Conservation (phyloP, 2,888 invertebrate species). For the Drosophila pseudotalamancana region DNA sequence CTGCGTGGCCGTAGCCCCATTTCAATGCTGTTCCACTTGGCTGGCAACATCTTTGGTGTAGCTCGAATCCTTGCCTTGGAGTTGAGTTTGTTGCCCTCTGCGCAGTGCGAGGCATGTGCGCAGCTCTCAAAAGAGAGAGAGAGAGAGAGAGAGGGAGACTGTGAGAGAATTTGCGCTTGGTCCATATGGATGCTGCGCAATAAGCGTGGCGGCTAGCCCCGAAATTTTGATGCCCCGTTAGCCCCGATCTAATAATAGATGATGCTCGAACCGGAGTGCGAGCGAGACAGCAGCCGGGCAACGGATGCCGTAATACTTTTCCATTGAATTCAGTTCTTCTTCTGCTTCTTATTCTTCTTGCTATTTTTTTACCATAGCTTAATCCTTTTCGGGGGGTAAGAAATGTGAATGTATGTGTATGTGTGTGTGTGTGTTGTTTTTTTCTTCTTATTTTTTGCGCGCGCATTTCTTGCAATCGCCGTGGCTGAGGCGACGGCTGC, state of each 20-base stretch:
- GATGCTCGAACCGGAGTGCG: constrained; percentile 8
- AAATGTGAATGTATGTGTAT: too few species aligned
- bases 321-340: constrained; percentile 18
- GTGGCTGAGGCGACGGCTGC: constrained; percentile 60
- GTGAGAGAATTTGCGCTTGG: constrained; percentile 22
- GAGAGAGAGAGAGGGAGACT: neutral
- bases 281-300: constrained; percentile 33
- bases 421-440: too few species aligned
- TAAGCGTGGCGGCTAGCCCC: constrained; percentile 64
- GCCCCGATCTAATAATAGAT: constrained; percentile 55
- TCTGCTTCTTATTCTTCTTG: neutral
- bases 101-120: constrained; percentile 52
- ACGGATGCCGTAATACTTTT: constrained; percentile 63
- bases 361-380: constrained; percentile 34
- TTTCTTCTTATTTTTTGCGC: constrained; percentile 59
- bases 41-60: constrained; percentile 22
- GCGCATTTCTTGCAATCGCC: constrained; percentile 58
- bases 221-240: constrained; percentile 20
- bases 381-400: constrained; percentile 71
- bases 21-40: constrained; percentile 32
- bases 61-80: constrained; percentile 33
- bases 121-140: constrained; percentile 23
- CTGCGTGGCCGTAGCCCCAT: neutral
- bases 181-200: constrained; percentile 69
- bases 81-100: constrained; percentile 52